Evolutionary conservation across 2,113 vertebrate genomes (phyloP), one percentile per base, ranked within the genome.

Genomic region (Ophthalmotilapia sp.): DNA sequence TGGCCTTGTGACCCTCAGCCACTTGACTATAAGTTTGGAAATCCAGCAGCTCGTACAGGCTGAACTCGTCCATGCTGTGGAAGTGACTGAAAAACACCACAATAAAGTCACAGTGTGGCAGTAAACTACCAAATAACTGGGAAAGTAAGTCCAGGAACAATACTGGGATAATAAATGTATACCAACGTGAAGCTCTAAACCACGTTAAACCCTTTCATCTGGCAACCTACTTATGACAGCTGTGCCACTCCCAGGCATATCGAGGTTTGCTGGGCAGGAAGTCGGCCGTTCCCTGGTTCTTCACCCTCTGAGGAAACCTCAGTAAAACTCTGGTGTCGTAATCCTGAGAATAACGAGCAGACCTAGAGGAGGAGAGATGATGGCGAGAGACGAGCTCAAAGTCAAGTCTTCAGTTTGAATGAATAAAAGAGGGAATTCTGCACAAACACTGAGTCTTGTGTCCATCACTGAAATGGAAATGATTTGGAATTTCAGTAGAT

Each of bases 11-110:
- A 5, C 98, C 98, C 90, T 99, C 98, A n/a, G 98, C 98, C 29
- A 99, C 98, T 86, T 96, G 96, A 12, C 92, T 95, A 11, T 98
- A 95, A 1, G 97, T 96, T 7, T 79, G 94, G 4, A 93, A 89
- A 82, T 99, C 98, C 89, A 99, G 90, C 90, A 99, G 95, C 91
- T 99, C 98, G 10, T 99, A 99, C 91, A 98, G 97, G 88, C 98
- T 98, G 95, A 99, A 99, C 93, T 99, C 97, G 51, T 98, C 98
- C 98, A 99, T 99, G 94, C 98, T 99, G 96, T 99, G 98, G 88
- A 97, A 99, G 95, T 99, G 98, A 90, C 98, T 99, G 92, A 91
- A 21, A 6, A 0, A n/a, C 23, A 56, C 9, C 17, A 55, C 0
- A 51, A 51, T 31, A 77, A 19, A 4, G 14, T 49, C 14, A 51